These are phyloP conservation scores for Musca vetustissima DNA, from an alignment of 1,140 invertebrate genomes.

Conservation along the genomic window DNA sequence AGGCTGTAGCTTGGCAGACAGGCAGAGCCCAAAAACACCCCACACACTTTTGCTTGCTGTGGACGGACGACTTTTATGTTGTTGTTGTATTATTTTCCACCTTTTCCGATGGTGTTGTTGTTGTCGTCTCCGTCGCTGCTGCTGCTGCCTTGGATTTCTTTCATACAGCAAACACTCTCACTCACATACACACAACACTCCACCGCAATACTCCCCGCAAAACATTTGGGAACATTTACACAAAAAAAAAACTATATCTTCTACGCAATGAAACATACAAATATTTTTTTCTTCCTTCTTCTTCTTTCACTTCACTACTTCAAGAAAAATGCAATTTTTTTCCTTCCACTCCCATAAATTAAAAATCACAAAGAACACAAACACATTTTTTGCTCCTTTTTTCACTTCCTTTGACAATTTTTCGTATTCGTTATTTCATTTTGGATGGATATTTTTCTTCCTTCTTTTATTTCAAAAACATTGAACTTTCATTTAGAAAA, in stretches of 20 bases:
- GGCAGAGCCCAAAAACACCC: constrained; percentile 9
- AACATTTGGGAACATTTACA: not conserved
- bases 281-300: constrained; percentile 19
- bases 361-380: constrained; percentile 9
- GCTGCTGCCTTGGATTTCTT: constrained; percentile 19
- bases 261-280: constrained; percentile 4
- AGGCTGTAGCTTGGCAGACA: not conserved
- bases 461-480: not conserved
- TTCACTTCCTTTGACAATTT: constrained; percentile 5
- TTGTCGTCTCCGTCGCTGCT: too few species aligned
- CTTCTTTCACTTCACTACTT: constrained; percentile 26
- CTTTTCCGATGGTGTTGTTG: not conserved
- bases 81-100: constrained; percentile 10
- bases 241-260: too few species aligned
- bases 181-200: not conserved
- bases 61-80: not conserved
- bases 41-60: constrained; percentile 13
- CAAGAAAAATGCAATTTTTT: constrained; percentile 25
- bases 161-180: constrained; percentile 18
- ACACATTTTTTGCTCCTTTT: constrained; percentile 14
- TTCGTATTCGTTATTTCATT: not conserved
- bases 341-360: too few species aligned
- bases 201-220: too few species aligned
- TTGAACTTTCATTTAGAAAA: too few species aligned
- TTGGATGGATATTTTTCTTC: not conserved